Percentiles rank a stretch among this genome's conserved stretches.
These are phyloP conservation scores for Geococcyx californianus DNA, from an alignment of 2,113 vertebrate species.

Conservation along the genomic window DNA sequence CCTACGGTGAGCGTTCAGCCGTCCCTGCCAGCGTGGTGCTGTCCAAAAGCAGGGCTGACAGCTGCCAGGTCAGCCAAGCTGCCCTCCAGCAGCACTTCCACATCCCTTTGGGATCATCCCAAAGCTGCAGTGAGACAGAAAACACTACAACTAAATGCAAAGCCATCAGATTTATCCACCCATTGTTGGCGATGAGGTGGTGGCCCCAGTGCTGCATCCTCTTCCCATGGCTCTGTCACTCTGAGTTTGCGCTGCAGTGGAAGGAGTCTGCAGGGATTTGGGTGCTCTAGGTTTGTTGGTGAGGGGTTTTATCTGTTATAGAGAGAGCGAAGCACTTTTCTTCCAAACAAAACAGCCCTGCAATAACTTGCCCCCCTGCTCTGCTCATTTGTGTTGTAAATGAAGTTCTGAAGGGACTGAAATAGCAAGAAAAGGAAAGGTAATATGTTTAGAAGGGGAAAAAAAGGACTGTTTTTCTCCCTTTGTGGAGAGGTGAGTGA, in stretches of 20 bases:
- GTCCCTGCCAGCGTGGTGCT: not conserved
- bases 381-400: not conserved
- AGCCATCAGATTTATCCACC: not conserved
- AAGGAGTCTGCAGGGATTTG: not conserved
- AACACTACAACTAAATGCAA: not conserved
- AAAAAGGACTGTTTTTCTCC: not conserved
- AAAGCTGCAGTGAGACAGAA: not conserved
- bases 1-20: conserved; percentile 82
- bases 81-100: not conserved
- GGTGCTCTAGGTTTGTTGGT: not conserved
- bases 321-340: not conserved
- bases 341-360: not conserved
- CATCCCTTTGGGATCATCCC: not conserved
- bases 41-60: not conserved
- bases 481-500: not conserved
- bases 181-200: not conserved
- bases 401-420: not conserved
- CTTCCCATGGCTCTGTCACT: fast-evolving
- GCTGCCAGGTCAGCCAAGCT: not conserved
- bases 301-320: not conserved
- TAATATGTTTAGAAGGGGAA: not conserved
- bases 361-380: not conserved
- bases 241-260: fast-evolving
- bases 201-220: fast-evolving
- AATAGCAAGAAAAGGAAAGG: not conserved